Conservation (phyloP, 2,888 invertebrate species). For the Coleophora deauratella region DNA sequence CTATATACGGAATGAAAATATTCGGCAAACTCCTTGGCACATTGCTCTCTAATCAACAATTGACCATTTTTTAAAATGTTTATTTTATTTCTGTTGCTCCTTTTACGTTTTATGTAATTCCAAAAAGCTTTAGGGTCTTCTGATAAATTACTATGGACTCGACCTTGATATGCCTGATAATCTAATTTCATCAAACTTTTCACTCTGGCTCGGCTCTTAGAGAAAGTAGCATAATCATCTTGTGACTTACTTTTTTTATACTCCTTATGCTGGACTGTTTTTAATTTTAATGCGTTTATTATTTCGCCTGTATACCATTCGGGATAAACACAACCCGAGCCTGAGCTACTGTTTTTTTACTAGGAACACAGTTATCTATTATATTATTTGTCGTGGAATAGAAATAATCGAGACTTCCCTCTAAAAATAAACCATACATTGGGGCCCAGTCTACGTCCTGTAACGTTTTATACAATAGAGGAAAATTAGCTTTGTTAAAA, state of each 20-base stretch:
- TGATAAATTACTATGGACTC: not conserved
- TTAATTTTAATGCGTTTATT: not conserved
- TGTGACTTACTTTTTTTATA: not conserved
- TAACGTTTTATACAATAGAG: too few relatives aligned
- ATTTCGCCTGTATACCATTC: not conserved
- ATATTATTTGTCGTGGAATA: too few relatives aligned
- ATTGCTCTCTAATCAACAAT: constrained; percentile 1
- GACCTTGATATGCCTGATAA: not conserved
- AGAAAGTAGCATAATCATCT: not conserved
- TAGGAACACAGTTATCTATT: too few relatives aligned
- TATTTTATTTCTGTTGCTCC: not conserved
- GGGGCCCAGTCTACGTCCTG: too few relatives aligned
- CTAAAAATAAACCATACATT: too few relatives aligned
- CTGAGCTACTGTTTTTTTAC: not conserved
- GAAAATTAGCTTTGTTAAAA: too few relatives aligned
- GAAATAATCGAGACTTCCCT: too few relatives aligned
- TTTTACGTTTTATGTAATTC: not conserved
- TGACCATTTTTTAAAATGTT: not conserved
- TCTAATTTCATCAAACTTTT: not conserved
- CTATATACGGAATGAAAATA: constrained; percentile 10
- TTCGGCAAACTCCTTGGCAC: constrained; percentile 5
- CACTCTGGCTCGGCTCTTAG: not conserved
- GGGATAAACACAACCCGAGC: not conserved
- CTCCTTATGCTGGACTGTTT: not conserved
- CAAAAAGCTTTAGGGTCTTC: not conserved